Evolutionary conservation across 2,888 invertebrate species (phyloP).

Genomic region (Eubasilissa splendida): DNA sequence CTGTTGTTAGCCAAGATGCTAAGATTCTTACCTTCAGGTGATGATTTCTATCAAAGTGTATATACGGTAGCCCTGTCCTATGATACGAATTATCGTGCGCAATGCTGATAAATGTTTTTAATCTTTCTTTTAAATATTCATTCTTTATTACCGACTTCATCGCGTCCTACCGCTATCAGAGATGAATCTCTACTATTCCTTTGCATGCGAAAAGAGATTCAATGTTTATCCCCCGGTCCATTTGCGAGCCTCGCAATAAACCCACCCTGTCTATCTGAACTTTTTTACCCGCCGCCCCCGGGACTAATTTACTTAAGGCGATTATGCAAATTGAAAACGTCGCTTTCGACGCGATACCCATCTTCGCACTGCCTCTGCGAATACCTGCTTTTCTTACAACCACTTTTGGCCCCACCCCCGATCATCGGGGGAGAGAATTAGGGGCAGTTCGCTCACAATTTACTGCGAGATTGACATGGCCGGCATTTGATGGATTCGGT

Average conservation of each 20-base stretch:
- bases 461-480: constrained; percentile 16
- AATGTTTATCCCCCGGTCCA: background rate
- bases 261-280: constrained; percentile 10
- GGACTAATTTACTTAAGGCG: constrained; percentile 58
- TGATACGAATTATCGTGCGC: too few relatives aligned
- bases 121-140: background rate
- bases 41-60: too few relatives aligned
- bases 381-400: constrained; percentile 25
- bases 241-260: background rate
- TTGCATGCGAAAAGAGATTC: constrained; percentile 3
- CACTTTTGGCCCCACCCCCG: constrained; percentile 15
- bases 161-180: too few relatives aligned
- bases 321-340: constrained; percentile 58
- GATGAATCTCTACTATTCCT: background rate
- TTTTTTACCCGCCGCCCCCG: constrained; percentile 3
- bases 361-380: constrained; percentile 33
- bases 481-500: background rate
- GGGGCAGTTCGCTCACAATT: constrained; percentile 33
- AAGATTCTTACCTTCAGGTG: too few relatives aligned
- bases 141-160: background rate
- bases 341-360: constrained; percentile 7
- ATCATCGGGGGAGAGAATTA: constrained; percentile 26
- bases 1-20: too few relatives aligned
- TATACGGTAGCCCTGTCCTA: too few relatives aligned
- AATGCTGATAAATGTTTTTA: too few relatives aligned